These are phyloP conservation scores for Parnassius mnemosyne DNA, from an alignment of 2,888 invertebrate species.

Conservation along the genomic window DNA sequence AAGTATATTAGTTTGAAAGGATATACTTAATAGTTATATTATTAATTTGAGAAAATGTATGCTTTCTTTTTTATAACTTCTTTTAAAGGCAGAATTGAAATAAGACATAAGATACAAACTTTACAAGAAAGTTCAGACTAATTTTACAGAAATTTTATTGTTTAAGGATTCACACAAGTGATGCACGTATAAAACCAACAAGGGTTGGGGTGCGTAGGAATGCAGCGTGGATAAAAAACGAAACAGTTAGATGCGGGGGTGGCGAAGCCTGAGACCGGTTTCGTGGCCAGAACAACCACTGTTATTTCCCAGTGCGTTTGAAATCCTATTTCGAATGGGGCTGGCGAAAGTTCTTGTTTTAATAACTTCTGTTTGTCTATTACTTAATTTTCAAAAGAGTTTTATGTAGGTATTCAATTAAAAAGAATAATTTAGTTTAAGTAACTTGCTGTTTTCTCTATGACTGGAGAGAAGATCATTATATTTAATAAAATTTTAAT, in stretches of 20 bases:
- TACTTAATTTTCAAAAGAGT: background rate
- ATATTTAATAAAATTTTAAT: too few relatives aligned
- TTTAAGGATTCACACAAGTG: conserved; percentile 24
- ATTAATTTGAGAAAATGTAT: background rate
- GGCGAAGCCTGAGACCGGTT: conserved; percentile 55
- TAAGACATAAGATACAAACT: too few relatives aligned
- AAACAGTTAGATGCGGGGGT: conserved; percentile 70
- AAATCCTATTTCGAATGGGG: conserved; percentile 9
- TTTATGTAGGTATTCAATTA: background rate
- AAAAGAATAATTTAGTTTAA: too few relatives aligned
- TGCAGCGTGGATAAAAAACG: conserved; percentile 67
- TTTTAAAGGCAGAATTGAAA: background rate
- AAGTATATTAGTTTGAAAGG: too few relatives aligned
- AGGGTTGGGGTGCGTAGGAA: conserved; percentile 71
- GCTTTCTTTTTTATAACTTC: background rate
- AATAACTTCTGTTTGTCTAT: background rate
- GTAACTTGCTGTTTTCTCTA: too few relatives aligned
- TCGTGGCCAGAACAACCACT: conserved; percentile 43
- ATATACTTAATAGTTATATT: background rate
- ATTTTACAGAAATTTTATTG: conserved; percentile 10
- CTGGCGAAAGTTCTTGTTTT: conserved; percentile 11
- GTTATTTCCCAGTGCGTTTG: conserved; percentile 41
- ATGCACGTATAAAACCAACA: conserved; percentile 25
- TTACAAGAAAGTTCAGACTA: too few relatives aligned
- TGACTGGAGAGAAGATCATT: too few relatives aligned